A percentile compares a stretch with the other conserved stretches of the same genome.
Evolutionary conservation across 2,113 vertebrate genomes (phyloP).

Genomic region (human (Homo sapiens)): GRCh38 chr18:28487001-28487500

Average conservation of each 20-base stretch:
- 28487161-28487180: not conserved
- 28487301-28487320: not conserved
- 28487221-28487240: not conserved
- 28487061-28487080: not conserved
- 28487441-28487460: not conserved
- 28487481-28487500: not conserved
- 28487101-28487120: not conserved
- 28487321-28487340: not conserved
- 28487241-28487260: not conserved
- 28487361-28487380: not conserved
- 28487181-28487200: not conserved
- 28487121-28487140: not conserved
- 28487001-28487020: not conserved
- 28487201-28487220: not conserved
- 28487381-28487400: not conserved
- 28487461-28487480: not conserved
- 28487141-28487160: not conserved
- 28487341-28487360: not conserved
- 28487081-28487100: not conserved
- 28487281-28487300: not conserved
- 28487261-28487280: not conserved
- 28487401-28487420: not conserved
- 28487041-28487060: not conserved
- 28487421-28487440: not conserved
- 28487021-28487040: not conserved